phyloP scores from a whole-genome alignment of 1,140 invertebrate species.

The Apis cerana region DNA sequence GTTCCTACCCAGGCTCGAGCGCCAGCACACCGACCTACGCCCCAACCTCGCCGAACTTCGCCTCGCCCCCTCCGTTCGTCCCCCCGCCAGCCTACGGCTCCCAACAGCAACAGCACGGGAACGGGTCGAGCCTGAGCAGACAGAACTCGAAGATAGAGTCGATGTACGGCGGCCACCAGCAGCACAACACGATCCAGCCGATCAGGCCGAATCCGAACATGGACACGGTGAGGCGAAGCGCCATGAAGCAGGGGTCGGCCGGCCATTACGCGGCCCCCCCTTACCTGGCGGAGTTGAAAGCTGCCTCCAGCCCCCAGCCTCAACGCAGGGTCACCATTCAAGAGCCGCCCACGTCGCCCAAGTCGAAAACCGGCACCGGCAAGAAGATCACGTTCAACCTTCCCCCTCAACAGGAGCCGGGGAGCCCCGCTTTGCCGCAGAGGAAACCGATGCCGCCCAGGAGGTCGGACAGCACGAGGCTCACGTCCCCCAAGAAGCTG shows the following conservation, averaged over 20 bases:
- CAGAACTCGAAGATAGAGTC: conserved; percentile 71
- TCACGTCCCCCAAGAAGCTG: conserved; percentile 88
- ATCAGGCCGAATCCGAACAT: conserved; percentile 75
- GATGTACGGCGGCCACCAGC: conserved; percentile 62
- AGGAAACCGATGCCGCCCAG: conserved; percentile 86
- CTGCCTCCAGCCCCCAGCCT: conserved; percentile 78
- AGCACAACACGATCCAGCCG: conserved; percentile 56
- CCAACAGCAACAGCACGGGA: conserved; percentile 68
- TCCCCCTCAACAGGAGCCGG: conserved; percentile 80
- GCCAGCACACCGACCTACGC: conserved; percentile 70
- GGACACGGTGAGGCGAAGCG: conserved; percentile 77
- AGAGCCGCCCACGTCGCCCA: conserved; percentile 80
- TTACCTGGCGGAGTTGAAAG: conserved; percentile 78
- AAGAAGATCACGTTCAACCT: conserved; percentile 83
- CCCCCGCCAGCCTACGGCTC: conserved; percentile 78
- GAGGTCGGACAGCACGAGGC: conserved; percentile 86
- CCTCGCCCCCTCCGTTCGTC: conserved; percentile 78
- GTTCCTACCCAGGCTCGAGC: conserved; percentile 71
- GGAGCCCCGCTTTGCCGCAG: conserved; percentile 74
- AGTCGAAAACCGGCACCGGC: conserved; percentile 74
- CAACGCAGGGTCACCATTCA: conserved; percentile 81
- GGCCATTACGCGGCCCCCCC: conserved; percentile 76
- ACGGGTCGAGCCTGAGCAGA: conserved; percentile 59
- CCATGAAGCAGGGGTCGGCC: conserved; percentile 72
- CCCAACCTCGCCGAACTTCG: conserved; percentile 69